Evolutionary conservation across 2,888 invertebrate genomes (phyloP).

Genomic region (Aleiodes testaceus): DNA sequence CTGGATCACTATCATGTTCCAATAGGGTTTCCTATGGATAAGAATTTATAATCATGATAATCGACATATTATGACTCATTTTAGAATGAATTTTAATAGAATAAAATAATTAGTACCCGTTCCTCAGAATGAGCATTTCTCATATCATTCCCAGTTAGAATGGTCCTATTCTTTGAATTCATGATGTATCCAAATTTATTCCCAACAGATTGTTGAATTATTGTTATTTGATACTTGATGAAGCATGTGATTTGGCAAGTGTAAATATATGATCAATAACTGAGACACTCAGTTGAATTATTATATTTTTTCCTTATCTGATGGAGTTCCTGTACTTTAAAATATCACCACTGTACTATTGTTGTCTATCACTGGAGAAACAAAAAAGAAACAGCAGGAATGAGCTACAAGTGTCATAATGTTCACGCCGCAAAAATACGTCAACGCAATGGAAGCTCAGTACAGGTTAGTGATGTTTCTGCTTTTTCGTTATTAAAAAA

Average conservation of each 20-base stretch:
- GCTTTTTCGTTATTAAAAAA: no score
- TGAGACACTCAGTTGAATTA: no score
- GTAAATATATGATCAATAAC: no score
- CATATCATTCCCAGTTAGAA: constrained; percentile 61
- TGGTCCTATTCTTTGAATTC: constrained; percentile 56
- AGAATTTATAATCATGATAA: not conserved
- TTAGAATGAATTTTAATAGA: not conserved
- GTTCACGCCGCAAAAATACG: not conserved
- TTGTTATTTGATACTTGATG: not conserved
- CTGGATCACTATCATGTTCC: constrained; percentile 68
- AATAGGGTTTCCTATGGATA: constrained; percentile 63
- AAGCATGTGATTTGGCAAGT: no score
- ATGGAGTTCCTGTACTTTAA: no score
- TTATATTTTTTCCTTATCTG: no score
- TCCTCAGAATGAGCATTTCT: constrained; percentile 61
- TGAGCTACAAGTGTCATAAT: constrained; percentile 8
- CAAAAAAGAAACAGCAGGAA: no score
- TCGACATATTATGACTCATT: no score
- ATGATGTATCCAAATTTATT: not conserved
- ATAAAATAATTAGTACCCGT: constrained; percentile 56
- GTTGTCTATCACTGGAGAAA: no score
- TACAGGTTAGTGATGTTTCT: no score
- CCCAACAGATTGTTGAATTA: constrained; percentile 11
- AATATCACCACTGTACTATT: no score
- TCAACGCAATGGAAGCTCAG: not conserved